Evolutionary conservation across 2,888 invertebrate species (phyloP), one percentile per base, ranked within the genome.

Genomic region (Sesia bembeciformis): DNA sequence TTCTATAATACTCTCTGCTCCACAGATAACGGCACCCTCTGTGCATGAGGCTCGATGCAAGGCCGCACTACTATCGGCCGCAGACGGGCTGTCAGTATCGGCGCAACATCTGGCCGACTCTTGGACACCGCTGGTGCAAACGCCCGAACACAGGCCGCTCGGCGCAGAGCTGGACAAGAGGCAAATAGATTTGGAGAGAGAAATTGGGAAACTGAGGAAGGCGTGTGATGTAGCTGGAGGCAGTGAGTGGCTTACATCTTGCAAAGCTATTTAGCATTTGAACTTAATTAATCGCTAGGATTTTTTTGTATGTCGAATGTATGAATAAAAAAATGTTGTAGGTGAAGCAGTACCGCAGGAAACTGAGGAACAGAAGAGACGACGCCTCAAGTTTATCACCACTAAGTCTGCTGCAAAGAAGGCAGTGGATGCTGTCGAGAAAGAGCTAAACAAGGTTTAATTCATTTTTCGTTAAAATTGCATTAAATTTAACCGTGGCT

Each of bases 21-120:
- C 49, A 0, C 62, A 87, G 86, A 57, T 87, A 0, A 78, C 81
- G 7, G 78, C 81, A 0, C 74, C 82, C 0, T 76, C 80, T 0
- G 78, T 84, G 56, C 66, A 70, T 46, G 81, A 84, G 64, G 75
- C 82, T 0, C 84, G 83, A 66, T 85, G 87, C 59, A 81, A 73
- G 51, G 84, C 82, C 42, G 86, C 86, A 0, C 62, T 87, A 3
- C 67, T 75, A 0, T 81, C 80, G 0, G 72, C 84, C 0, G 66
- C 72, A 0, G 78, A 78, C 39, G 62, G 62, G 40, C 67, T 84
- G 3, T 57, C 74, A 0, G 65, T 71, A 0, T 62, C 77, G 5
- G 70, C 65, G 3, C 76, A 74, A 56, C 67, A 59, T 3, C 69
- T 84, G 5, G 64, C 74, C 0, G 23, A 55, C 3, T 42, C 62